Percentiles rank a stretch among this genome's conserved stretches.
Conservation (phyloP, 2,888 invertebrate genomes). For the Lepas anatifera region DNA sequence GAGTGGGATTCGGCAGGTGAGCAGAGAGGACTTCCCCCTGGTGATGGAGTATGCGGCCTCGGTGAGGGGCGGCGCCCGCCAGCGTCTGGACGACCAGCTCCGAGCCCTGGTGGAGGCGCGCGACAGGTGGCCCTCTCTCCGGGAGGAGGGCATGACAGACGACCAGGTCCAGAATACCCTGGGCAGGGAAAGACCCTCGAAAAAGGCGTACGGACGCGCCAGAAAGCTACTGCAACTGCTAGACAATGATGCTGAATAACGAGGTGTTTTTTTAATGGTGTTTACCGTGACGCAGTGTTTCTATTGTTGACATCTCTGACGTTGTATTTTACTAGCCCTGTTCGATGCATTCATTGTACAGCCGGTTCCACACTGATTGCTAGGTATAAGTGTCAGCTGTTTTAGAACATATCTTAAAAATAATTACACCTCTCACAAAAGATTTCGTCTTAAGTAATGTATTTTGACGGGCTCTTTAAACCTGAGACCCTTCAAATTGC, state of each 20-base stretch:
- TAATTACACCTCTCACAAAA: too few species aligned
- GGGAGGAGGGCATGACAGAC: not conserved
- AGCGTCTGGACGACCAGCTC: not conserved
- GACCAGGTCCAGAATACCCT: not conserved
- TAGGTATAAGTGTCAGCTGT: too few species aligned
- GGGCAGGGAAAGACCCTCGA: not conserved
- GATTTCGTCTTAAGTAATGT: too few species aligned
- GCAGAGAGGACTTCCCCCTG: not conserved
- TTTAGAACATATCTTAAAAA: too few species aligned
- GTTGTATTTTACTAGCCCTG: too few species aligned
- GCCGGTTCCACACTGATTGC: too few species aligned
- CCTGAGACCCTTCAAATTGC: too few species aligned
- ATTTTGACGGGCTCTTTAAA: too few species aligned
- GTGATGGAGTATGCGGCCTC: not conserved
- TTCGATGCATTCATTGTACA: too few species aligned
- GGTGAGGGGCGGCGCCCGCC: not conserved
- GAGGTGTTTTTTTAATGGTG: too few species aligned
- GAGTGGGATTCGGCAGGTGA: not conserved
- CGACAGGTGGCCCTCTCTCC: not conserved
- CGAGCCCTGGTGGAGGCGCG: not conserved
- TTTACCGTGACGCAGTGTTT: too few species aligned
- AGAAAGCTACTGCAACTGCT: not conserved
- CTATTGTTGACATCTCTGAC: too few species aligned
- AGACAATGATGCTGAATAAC: not conserved
- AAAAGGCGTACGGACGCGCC: not conserved